phyloP scores from a whole-genome alignment of 2,113 vertebrate species.

The Scortum barcoo region DNA sequence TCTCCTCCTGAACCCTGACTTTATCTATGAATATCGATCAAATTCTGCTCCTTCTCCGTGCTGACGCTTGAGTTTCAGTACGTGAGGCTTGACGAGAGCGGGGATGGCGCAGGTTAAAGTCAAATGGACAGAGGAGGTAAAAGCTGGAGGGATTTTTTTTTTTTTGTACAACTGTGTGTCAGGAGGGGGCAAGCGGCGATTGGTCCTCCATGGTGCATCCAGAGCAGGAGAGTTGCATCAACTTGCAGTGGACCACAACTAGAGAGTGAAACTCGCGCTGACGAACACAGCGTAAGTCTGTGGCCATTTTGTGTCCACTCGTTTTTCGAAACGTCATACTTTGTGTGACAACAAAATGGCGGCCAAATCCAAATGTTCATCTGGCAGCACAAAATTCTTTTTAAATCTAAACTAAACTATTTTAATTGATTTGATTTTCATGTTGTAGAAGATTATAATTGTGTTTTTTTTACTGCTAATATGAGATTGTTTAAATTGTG shows the following conservation, averaged over 20 bases:
- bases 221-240: conserved; percentile 37
- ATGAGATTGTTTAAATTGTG: not conserved
- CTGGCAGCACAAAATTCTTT: not conserved
- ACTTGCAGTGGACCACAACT: conserved; percentile 48
- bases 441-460: not conserved
- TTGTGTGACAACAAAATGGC: conserved; percentile 63
- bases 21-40: conserved; percentile 51
- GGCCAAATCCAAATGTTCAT: conserved; percentile 3
- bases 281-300: conserved; percentile 48
- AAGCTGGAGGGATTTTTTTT: conserved; percentile 47
- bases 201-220: conserved; percentile 23
- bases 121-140: conserved; percentile 50
- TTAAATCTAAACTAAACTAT: not conserved
- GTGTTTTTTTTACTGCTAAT: not conserved
- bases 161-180: conserved; percentile 29
- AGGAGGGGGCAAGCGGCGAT: conserved; percentile 7
- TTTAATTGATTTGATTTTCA: conserved; percentile 1
- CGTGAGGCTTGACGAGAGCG: conserved; percentile 25
- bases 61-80: conserved; percentile 22
- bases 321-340: conserved; percentile 46
- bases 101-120: conserved; percentile 31
- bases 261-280: conserved; percentile 24
- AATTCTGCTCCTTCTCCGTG: conserved; percentile 21
- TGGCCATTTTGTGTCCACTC: conserved; percentile 69
- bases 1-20: conserved; percentile 52